Evolutionary conservation across 1,140 invertebrate species (phyloP).

Genomic region (Lucilia sericata): DNA sequence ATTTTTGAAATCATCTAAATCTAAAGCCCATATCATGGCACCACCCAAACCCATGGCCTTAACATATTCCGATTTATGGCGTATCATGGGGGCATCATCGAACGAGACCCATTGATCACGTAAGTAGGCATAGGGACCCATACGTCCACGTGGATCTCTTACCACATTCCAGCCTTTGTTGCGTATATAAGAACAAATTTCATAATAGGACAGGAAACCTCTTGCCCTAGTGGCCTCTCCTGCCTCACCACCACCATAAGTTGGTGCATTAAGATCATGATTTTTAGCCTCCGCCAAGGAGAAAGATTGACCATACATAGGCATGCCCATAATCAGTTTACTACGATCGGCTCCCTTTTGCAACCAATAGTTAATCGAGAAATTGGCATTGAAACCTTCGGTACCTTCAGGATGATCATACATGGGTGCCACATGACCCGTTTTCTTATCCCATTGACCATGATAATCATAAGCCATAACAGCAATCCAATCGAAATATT

Average conservation of each 20-base stretch:
- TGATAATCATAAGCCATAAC: constrained; percentile 92
- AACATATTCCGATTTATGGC: constrained; percentile 80
- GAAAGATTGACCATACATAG: constrained; percentile 88
- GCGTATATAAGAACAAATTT: constrained; percentile 80
- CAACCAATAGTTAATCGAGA: constrained; percentile 85
- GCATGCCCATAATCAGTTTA: constrained; percentile 86
- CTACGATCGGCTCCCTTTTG: constrained; percentile 77
- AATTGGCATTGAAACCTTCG: constrained; percentile 86
- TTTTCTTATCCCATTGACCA: constrained; percentile 86
- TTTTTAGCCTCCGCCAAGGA: constrained; percentile 76
- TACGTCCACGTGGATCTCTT: constrained; percentile 75
- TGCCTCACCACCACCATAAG: constrained; percentile 82
- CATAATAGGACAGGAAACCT: constrained; percentile 88
- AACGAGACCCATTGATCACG: constrained; percentile 88
- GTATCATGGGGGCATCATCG: constrained; percentile 81
- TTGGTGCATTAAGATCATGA: constrained; percentile 76
- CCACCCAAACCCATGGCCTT: constrained; percentile 82
- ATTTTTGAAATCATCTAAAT: constrained; percentile 80
- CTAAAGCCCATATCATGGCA: constrained; percentile 90
- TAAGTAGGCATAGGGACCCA: constrained; percentile 81
- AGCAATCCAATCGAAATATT: constrained; percentile 83
- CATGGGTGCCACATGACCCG: constrained; percentile 85
- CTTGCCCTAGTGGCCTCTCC: constrained; percentile 83
- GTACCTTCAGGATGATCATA: constrained; percentile 78
- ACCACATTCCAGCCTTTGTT: constrained; percentile 77